These are phyloP conservation scores for Poecilia picta DNA, from an alignment of 2,797 vertebrate genomes.

Conservation along the genomic window DNA sequence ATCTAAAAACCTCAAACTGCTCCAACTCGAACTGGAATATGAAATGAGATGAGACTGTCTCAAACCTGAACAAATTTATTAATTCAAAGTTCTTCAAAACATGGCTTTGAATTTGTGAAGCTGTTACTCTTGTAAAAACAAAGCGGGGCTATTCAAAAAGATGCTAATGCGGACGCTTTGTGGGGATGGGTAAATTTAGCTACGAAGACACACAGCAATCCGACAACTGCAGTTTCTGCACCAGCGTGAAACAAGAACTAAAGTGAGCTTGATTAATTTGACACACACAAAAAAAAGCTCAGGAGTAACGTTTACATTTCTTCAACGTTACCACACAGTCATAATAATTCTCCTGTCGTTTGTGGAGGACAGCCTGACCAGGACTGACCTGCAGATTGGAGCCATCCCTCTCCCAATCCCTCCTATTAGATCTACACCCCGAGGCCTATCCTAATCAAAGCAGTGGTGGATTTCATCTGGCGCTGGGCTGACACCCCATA, in stretches of 20 bases:
- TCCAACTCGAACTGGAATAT: background rate
- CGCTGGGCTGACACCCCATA: conserved; percentile 65
- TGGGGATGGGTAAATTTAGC: background rate
- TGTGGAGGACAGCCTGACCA: conserved; percentile 37
- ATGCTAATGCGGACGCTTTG: background rate
- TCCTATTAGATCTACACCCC: conserved; percentile 64
- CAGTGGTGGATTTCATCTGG: conserved; percentile 67
- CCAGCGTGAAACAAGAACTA: background rate
- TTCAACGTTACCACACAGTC: conserved; percentile 11
- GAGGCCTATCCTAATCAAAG: conserved; percentile 68
- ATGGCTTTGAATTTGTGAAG: background rate
- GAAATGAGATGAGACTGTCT: background rate
- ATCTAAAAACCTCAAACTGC: background rate
- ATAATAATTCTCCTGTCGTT: conserved; percentile 46
- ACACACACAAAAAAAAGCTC: background rate
- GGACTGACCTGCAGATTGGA: conserved; percentile 69
- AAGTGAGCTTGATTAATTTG: background rate
- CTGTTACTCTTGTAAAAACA: background rate
- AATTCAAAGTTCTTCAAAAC: background rate
- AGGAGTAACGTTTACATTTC: too few relatives aligned
- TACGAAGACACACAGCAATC: background rate
- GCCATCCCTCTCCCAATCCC: conserved; percentile 64
- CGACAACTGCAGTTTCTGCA: background rate
- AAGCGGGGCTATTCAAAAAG: background rate
- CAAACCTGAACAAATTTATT: background rate